Evolutionary conservation across 2,113 vertebrate genomes (phyloP), one percentile per base, ranked within the genome.

Genomic region (Xyliphius kryptos): DNA sequence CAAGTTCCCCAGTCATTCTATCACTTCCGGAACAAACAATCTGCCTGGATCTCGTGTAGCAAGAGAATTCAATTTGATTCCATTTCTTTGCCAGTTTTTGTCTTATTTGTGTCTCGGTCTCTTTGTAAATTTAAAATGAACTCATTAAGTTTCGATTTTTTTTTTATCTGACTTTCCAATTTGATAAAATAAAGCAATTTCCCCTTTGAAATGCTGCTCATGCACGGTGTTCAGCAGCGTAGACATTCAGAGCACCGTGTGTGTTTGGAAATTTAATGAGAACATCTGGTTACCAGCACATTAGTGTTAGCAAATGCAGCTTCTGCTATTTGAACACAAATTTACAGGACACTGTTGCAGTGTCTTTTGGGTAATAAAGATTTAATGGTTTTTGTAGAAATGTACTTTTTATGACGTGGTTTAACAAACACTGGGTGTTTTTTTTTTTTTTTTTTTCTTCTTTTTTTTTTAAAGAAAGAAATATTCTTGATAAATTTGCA

Each of bases 111-210:
- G n/a, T n/a, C n/a, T n/a, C n/a, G n/a, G n/a, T n/a, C 15, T 49
- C 10, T 37, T 46, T 54, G 20, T 36, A 50, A 15, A 43, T 58
- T n/a, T 36, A 41, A 17, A 46, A 37, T n/a, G 41, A 43, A 5
- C 47, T 26, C 12, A 22, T 11, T 16, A 26, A 15, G 26, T 66
- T 41, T 20, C 11, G 13, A 6, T 19, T 22, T 9, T 15, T 19
- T 22, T 9, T 15, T n/a, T n/a, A 14, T n/a, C 6, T 46, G 6
- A 5, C 17, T 11, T 44, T 75, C 91, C 85, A 41, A 92, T 86
- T 41, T 94, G 82, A 69, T 94, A 46, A 86, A 88, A 22, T 93
- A 89, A 55, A 90, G 72, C 0, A 86, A 81, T 52, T 90, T 79
- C 94, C 93, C 94, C 93, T 56, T 65, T 43, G 49, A 63, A 63